Evolutionary conservation across 2,888 invertebrate genomes (phyloP).

Genomic region (Limnephilus lunatus): DNA sequence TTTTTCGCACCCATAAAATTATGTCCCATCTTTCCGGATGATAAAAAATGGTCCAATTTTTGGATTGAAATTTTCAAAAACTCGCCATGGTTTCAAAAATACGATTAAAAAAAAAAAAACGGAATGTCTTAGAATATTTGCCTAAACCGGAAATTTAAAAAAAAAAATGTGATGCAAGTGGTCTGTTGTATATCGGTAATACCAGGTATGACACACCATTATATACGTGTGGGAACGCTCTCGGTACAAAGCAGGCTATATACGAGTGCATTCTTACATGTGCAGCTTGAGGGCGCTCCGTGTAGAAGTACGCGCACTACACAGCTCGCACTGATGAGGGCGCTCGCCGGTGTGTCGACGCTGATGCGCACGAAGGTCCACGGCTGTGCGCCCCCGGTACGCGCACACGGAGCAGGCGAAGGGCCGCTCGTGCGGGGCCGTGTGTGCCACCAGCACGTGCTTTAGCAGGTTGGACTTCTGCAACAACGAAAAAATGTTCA

Average conservation of each 20-base stretch:
- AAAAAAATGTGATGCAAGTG: too few species aligned
- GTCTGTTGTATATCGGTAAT: too few species aligned
- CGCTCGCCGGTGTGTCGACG: slow-evolving; percentile 47
- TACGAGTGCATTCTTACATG: slow-evolving; percentile 35
- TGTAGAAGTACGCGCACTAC: slow-evolving; percentile 34
- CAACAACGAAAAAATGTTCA: background rate
- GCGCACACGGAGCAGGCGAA: slow-evolving; percentile 51
- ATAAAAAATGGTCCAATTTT: too few species aligned
- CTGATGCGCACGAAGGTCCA: slow-evolving; percentile 51
- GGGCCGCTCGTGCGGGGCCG: background rate
- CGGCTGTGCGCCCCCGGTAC: slow-evolving; percentile 47
- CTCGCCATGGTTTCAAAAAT: too few species aligned
- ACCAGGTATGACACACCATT: too few species aligned
- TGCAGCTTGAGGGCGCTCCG: slow-evolving; percentile 55
- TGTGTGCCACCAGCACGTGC: slow-evolving; percentile 49
- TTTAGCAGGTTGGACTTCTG: slow-evolving; percentile 59
- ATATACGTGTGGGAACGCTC: too few species aligned
- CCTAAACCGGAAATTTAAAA: too few species aligned
- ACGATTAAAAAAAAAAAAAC: too few species aligned
- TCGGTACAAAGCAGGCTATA: background rate
- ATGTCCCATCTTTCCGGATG: too few species aligned
- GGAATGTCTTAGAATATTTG: too few species aligned
- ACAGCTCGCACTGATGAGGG: slow-evolving; percentile 54
- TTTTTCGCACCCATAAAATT: too few species aligned
- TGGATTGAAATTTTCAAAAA: too few species aligned